Base-by-base conservation (phyloP, 2,113 vertebrate species). In the Cromileptes altivelis region DNA sequence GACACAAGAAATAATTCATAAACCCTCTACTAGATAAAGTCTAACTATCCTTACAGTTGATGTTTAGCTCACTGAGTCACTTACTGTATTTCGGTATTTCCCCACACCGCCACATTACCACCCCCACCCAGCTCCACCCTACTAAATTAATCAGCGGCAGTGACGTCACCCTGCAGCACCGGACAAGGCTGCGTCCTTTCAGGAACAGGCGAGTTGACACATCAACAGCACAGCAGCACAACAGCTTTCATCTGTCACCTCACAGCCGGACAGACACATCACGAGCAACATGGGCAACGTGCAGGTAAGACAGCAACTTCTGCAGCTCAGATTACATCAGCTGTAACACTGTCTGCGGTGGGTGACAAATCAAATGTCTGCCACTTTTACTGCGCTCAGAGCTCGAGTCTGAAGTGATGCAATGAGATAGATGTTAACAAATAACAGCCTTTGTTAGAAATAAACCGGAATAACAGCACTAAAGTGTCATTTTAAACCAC, bases 281-380 rank as follows among this genome's bases (percentile, higher is more conserved):
- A 25, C 21, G 7, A 57, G 18, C 9, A 87, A 75, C 75, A 96
- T 96, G 95, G 95, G 95, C 40, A 96, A 96, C 94, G 92, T 94
- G 0, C 95, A 95, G 91, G 95, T 96, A 85, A 88, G 93, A 75
- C n/a, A 42, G 47, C 13, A 5, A 19, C 6, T 62, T 30, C 30
- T 30, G 30, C 30, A 30, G 30, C 30, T 30, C 30, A 30, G 30
- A 30, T 30, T 30, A 30, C 30, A 4, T 30, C 30, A 30, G 30
- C 30, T 30, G 4, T 30, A 30, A 30, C 30, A 30, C 30, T 30
- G 30, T 30, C 30, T 30, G 40, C 45, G 3, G 8, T 13, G 33
- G 13, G n/a, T 1, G 42, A 45, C 9, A 6, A 3, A 10, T 27
- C 18, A 67, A 8, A 47, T 0, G 13, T 25, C 21, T 5, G 45